These are phyloP conservation scores for Ectropis grisescens DNA, from an alignment of 1,140 invertebrate species.

Conservation along the genomic window DNA sequence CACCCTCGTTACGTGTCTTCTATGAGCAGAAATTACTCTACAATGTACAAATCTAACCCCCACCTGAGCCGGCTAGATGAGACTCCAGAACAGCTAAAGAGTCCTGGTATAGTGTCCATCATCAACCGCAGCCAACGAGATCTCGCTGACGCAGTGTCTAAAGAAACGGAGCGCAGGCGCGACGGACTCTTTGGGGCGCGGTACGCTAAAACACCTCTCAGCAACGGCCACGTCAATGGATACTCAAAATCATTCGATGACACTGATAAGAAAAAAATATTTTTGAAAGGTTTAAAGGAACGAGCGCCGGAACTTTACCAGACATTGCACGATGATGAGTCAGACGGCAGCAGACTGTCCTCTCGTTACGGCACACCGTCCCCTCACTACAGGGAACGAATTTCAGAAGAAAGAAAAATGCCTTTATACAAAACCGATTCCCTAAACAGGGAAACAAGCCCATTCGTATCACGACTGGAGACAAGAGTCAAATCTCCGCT, in stretches of 20 bases:
- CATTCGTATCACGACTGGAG: slow-evolving; percentile 58
- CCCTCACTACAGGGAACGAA: slow-evolving; percentile 52
- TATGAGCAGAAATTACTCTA: slow-evolving; percentile 59
- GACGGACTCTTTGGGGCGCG: slow-evolving; percentile 67
- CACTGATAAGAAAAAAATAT: slow-evolving; percentile 77
- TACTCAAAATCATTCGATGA: slow-evolving; percentile 58
- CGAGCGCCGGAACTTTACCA: slow-evolving; percentile 82
- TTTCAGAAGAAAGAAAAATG: slow-evolving; percentile 53
- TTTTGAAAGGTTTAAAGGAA: slow-evolving; percentile 79
- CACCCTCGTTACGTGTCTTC: slow-evolving; percentile 57
- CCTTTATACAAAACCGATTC: slow-evolving; percentile 64
- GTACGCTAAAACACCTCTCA: slow-evolving; percentile 67
- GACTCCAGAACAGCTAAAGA: slow-evolving; percentile 81
- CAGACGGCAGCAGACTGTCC: slow-evolving; percentile 55
- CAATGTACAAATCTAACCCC: slow-evolving; percentile 81
- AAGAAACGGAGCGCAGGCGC: slow-evolving; percentile 60
- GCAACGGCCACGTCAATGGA: slow-evolving; percentile 60
- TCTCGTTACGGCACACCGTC: slow-evolving; percentile 58
- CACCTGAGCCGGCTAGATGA: slow-evolving; percentile 79
- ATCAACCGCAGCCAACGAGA: slow-evolving; percentile 86
- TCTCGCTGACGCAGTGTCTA: slow-evolving; percentile 69
- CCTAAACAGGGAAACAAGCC: slow-evolving; percentile 57
- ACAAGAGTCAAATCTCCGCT: slow-evolving; percentile 54
- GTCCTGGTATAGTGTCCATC: slow-evolving; percentile 86
- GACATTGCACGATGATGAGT: slow-evolving; percentile 75